Percentiles rank a stretch among this genome's conserved stretches.
Evolutionary conservation across 2,113 vertebrate genomes (phyloP).

Genomic region (Oriolus oriolus): DNA sequence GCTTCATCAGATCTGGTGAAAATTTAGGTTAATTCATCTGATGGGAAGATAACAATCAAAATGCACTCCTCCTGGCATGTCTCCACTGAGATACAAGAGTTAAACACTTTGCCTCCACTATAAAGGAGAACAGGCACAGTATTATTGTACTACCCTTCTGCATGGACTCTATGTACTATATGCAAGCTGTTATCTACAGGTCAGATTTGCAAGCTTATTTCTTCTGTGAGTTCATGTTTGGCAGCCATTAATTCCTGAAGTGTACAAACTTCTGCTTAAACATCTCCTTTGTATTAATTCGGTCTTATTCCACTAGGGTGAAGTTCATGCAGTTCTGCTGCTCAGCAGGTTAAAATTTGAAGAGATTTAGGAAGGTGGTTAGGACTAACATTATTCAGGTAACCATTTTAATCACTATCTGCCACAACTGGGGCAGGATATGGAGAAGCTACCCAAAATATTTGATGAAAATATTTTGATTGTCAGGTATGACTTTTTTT

Average conservation of each 20-base stretch:
- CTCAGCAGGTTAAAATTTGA: neutral
- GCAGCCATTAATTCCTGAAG: neutral
- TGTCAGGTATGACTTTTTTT: neutral
- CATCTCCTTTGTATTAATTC: neutral
- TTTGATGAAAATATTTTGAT: neutral
- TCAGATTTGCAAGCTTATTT: neutral
- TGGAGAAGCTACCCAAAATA: neutral
- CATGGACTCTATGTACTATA: neutral
- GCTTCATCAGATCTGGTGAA: neutral
- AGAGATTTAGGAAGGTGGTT: neutral
- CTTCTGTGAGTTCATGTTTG: neutral
- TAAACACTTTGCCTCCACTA: neutral
- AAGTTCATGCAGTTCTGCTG: neutral
- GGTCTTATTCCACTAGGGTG: neutral
- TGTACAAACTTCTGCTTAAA: neutral
- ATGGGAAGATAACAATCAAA: neutral
- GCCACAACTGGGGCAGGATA: no score
- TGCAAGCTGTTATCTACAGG: neutral
- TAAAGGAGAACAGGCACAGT: neutral
- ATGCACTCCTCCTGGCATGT: neutral
- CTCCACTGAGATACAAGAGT: neutral
- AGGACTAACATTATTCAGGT: neutral
- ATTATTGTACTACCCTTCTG: neutral
- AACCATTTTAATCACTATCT: neutral
- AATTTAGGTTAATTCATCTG: neutral